A percentile compares a stretch with the other conserved stretches of the same genome.
These are phyloP conservation scores for Hapalemur alaotrensis DNA, from an alignment of 2,797 vertebrate genomes.

Conservation along the genomic window DNA sequence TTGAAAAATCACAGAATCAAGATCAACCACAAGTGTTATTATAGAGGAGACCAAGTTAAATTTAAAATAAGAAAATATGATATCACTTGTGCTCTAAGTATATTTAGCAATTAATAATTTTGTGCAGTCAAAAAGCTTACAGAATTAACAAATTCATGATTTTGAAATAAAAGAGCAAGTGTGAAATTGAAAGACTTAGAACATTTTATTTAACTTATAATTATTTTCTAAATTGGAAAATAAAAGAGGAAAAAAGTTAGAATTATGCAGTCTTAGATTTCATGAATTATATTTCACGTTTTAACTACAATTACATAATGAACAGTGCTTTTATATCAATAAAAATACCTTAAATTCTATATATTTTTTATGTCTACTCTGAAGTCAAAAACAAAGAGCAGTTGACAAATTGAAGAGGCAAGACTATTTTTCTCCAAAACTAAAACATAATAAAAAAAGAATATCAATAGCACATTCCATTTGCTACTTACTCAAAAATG, in stretches of 20 bases:
- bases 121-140: background rate
- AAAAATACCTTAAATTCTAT: background rate
- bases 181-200: background rate
- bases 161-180: background rate
- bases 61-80: background rate
- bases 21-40: background rate
- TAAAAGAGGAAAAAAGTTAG: background rate
- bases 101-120: background rate
- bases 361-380: background rate
- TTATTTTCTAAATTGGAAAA: background rate
- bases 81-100: background rate
- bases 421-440: background rate
- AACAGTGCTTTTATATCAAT: background rate
- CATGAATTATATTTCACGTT: background rate
- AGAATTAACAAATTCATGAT: background rate
- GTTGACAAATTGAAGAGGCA: background rate
- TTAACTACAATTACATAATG: background rate
- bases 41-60: background rate
- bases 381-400: background rate
- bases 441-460: background rate
- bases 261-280: background rate
- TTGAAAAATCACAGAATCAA: background rate
- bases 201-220: background rate
- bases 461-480: background rate
- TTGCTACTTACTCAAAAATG: background rate